Conservation (phyloP, 2,888 invertebrate genomes). For the Drosophila pegasa region DNA sequence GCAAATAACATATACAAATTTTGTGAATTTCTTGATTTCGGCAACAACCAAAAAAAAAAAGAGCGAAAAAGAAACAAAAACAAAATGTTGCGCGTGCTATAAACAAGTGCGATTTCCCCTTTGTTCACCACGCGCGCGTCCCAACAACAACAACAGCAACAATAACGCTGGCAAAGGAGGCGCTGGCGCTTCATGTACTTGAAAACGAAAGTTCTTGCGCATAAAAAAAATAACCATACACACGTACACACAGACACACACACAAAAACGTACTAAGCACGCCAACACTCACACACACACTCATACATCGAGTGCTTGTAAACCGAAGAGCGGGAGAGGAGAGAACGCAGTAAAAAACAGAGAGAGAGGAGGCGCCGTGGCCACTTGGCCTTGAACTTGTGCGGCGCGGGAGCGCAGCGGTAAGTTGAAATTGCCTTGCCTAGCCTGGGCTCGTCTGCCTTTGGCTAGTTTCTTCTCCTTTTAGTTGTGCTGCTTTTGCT, state of each 20-base stretch:
- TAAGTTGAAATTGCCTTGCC: constrained; percentile 63
- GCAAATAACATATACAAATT: constrained; percentile 54
- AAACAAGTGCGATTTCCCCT: constrained; percentile 39
- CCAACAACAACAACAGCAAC: constrained; percentile 21
- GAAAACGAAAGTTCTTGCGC: constrained; percentile 79
- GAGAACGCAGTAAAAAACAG: constrained; percentile 26
- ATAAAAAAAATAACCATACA: constrained; percentile 41
- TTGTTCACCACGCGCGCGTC: constrained; percentile 41
- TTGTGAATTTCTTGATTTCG: constrained; percentile 41
- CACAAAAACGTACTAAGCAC: neutral
- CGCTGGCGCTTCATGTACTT: constrained; percentile 54
- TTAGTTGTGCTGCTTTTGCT: constrained; percentile 10
- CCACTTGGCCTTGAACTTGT: constrained; percentile 79
- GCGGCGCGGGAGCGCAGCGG: constrained; percentile 68
- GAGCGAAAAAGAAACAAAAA: neutral
- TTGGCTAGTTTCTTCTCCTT: constrained; percentile 42
- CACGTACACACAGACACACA: constrained; percentile 16
- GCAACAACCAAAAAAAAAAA: constrained; percentile 3
- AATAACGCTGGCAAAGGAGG: constrained; percentile 22
- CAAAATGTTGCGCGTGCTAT: constrained; percentile 44
- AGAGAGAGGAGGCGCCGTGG: constrained; percentile 64
- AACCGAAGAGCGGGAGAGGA: constrained; percentile 22
- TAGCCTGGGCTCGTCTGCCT: constrained; percentile 27
- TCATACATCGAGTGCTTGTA: constrained; percentile 2
- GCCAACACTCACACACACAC: constrained; percentile 9